Base-by-base conservation (phyloP, 2,797 vertebrate genomes). In the Sciurus vulgaris region DNA sequence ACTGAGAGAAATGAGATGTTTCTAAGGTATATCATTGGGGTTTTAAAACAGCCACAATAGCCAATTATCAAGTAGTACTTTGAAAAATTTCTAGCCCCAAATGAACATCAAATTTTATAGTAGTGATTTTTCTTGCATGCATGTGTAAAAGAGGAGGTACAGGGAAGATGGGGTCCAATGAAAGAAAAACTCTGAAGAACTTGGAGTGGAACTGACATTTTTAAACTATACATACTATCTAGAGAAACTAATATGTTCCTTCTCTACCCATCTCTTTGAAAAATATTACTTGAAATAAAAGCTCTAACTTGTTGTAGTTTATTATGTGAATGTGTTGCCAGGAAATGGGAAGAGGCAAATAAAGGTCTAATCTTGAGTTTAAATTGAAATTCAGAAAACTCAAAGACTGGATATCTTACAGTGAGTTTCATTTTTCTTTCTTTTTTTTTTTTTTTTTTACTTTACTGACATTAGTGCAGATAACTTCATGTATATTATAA, bases 381-480 rank as follows among this genome's bases (percentile, higher is more conserved):
- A 67, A 88, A 67, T 0, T 95, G 77, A 86, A 93, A 89, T 91
- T 72, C 47, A 59, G 20, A 28, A 77, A 33, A 49, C 41, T 88
- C n/a, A 41, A 67, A 77, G n/a, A 56, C 7, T 82, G n/a, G 92
- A 18, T 61, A 44, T 69, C 44, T 63, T 69, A 84, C 0, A 22
- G 35, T 11, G 3, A 82, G 17, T 81, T 85, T 76, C 18, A 72
- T 88, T 78, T 67, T 33, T 14, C 30, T 78, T 82, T 93, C 73
- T 89, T 91, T 88, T 74, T n/a, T n/a, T n/a, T 67, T 33, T 14
- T 65, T 78, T 78, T 93, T 78, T 89, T 91, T 44, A 49, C 44
- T 86, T 83, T 83, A 47, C 7, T 82, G 7, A 69, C 0, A 8
- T 56, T 35, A 56, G 7, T 76, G 17, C 65, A 93, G 76, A 95